Evolutionary conservation across 2,113 vertebrate species (phyloP), one percentile per base, ranked within the genome.

Genomic region (Mirza zaza): DNA sequence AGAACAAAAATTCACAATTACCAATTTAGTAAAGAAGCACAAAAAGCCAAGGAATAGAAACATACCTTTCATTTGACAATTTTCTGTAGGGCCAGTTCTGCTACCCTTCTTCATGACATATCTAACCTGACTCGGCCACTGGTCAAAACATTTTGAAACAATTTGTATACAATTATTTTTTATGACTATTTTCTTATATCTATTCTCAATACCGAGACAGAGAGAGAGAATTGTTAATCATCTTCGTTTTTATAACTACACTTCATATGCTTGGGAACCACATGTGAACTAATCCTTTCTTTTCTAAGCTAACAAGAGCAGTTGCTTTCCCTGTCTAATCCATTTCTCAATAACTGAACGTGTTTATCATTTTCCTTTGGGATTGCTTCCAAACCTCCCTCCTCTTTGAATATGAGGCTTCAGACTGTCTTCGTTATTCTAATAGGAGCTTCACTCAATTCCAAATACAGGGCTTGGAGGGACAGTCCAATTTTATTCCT

Each of bases 281-380:
- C 42, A 20, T 95, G 70, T 80, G 81, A 90, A 80, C n/a, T 61
- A 73, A 55, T 4, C 25, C 32, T 68, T 55, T 88, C 67, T 87
- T 93, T 76, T 84, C 82, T 57, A 52, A 32, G 45, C 57, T 79
- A 83, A 75, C 65, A 80, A 90, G 80, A 87, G n/a, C 45, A 76
- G 84, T 94, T 88, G 81, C 52, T 95, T 87, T 92, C 57, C 36
- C 82, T 48, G 81, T 90, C 52, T 87, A 93, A 96, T 94, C 52
- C 50, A 48, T 73, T 96, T 87, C 77, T 77, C 42, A 80, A 36
- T 90, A 67, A 87, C 55, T 92, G 76, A 57, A 52, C 3, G 25
- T 32, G 57, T 82, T 96, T 87, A 70, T 81, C 67, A 3, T 90
- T 97, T 73, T 87, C 75, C 86, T 87, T 79, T 71, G 48, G 83